Evolutionary conservation across 2,888 invertebrate species (phyloP).

Genomic region (Nomada ferruginata): DNA sequence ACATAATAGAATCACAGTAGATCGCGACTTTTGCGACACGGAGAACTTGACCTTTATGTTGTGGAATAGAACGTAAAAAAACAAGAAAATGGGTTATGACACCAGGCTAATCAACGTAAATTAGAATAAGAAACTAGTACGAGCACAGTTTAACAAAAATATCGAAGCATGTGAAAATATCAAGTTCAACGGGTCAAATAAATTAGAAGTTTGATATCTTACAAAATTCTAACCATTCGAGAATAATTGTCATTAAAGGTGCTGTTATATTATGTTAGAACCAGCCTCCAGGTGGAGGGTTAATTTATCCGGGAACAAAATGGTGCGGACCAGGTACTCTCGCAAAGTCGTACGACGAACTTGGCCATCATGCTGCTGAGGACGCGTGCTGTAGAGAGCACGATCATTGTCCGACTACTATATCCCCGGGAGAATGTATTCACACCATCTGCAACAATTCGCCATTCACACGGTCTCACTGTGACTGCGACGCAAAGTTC

Average conservation of each 20-base stretch:
- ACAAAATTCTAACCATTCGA: neutral
- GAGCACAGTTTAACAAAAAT: too few relatives aligned
- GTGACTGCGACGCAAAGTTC: slow-evolving; percentile 90
- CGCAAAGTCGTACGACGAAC: slow-evolving; percentile 87
- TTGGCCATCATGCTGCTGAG: slow-evolving; percentile 88
- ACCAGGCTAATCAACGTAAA: too few relatives aligned
- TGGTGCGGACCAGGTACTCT: slow-evolving; percentile 91
- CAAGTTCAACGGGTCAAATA: too few relatives aligned
- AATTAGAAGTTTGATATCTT: neutral
- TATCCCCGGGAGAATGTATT: slow-evolving; percentile 87
- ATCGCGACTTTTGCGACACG: too few relatives aligned
- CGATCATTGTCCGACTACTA: slow-evolving; percentile 88
- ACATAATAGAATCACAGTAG: too few relatives aligned
- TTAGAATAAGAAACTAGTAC: too few relatives aligned
- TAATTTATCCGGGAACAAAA: slow-evolving; percentile 88
- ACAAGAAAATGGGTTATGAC: too few relatives aligned
- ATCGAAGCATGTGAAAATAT: too few relatives aligned
- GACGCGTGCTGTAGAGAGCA: slow-evolving; percentile 91
- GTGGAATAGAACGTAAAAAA: too few relatives aligned
- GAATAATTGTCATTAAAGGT: neutral
- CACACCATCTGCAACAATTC: slow-evolving; percentile 89
- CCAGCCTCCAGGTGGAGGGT: slow-evolving; percentile 75
- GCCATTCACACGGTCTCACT: slow-evolving; percentile 89
- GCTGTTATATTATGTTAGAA: slow-evolving; percentile 60
- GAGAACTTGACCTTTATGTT: too few relatives aligned